phyloP scores from a whole-genome alignment of 2,797 vertebrate genomes.

The Poecilia wingei region DNA sequence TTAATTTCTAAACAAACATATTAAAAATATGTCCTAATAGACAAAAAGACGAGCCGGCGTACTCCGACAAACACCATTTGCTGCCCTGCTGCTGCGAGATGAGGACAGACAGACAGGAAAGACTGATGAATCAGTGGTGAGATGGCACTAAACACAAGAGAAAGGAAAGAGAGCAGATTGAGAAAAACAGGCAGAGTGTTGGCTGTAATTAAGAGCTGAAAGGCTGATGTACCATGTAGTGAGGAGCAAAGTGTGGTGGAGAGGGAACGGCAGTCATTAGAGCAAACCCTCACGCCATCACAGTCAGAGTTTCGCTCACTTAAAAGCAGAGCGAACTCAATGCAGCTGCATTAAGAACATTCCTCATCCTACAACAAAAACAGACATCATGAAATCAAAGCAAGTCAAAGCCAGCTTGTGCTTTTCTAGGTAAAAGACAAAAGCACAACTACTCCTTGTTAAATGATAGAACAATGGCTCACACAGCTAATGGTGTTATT shows the following conservation, averaged over 20 bases:
- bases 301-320: conserved; percentile 32
- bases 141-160: conserved; percentile 24
- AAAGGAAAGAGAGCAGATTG: conserved; percentile 22
- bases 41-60: conserved; percentile 9
- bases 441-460: background rate
- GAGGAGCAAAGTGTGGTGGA: conserved; percentile 41
- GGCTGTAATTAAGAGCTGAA: conserved; percentile 54
- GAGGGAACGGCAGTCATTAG: conserved; percentile 30
- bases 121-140: conserved; percentile 29
- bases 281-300: conserved; percentile 19
- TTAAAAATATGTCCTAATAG: conserved; percentile 1
- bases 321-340: conserved; percentile 17
- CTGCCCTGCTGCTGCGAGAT: conserved; percentile 1
- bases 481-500: background rate
- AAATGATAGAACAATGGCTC: background rate
- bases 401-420: background rate
- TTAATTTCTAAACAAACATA: conserved; percentile 18
- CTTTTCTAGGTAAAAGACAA: background rate
- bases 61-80: conserved; percentile 39
- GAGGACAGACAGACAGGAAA: conserved; percentile 12
- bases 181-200: conserved; percentile 36
- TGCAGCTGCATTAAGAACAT: conserved; percentile 11
- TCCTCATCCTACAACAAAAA: conserved; percentile 10
- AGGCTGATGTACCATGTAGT: conserved; percentile 33
- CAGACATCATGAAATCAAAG: conserved; percentile 13